Evolutionary conservation across 2,113 vertebrate genomes (phyloP).

Genomic region (Bos indicus): DNA sequence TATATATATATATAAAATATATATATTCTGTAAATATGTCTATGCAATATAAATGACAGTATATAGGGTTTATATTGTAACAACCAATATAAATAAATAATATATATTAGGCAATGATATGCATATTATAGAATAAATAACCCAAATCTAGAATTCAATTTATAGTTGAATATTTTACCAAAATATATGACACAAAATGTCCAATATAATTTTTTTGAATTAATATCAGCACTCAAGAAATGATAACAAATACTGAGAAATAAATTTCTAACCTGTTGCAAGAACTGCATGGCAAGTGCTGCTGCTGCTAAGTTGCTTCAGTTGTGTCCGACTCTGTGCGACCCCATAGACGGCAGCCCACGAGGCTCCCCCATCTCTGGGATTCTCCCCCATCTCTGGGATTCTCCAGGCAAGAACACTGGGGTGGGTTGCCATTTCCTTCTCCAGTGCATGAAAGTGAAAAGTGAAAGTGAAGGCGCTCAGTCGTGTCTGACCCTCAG

Average conservation of each 20-base stretch:
- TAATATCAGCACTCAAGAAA: slow-evolving; percentile 11
- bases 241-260: slow-evolving; percentile 29
- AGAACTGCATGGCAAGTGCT: neutral
- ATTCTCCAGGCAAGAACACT: neutral
- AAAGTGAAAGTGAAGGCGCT: neutral
- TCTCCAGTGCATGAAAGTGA: neutral
- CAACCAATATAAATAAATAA: neutral
- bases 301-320: rapidly evolving
- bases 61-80: neutral
- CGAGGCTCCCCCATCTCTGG: neutral
- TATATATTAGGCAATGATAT: neutral
- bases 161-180: neutral
- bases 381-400: neutral
- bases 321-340: rapidly evolving
- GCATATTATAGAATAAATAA: neutral
- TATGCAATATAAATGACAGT: neutral
- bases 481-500: rapidly evolving
- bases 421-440: neutral
- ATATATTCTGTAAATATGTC: neutral
- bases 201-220: neutral
- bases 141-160: neutral
- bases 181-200: neutral
- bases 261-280: slow-evolving; percentile 25
- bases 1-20: neutral
- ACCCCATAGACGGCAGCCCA: neutral